A percentile compares a stretch with the other conserved stretches of the same genome.
These are phyloP conservation scores for Fopius arisanus DNA, from an alignment of 1,140 invertebrate species.

Conservation along the genomic window DNA sequence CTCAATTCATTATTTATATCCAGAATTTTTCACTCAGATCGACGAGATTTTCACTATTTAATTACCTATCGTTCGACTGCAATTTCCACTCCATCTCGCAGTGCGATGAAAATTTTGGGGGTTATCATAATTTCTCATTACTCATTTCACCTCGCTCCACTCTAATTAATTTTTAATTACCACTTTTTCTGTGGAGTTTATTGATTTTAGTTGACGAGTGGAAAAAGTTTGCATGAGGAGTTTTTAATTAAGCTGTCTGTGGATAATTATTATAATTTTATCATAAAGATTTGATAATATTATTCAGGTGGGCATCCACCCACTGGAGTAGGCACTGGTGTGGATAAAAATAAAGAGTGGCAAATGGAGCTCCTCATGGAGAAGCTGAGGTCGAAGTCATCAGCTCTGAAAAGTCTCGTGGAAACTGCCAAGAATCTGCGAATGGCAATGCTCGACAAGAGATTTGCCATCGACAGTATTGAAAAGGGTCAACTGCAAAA, in stretches of 20 bases:
- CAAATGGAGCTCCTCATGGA: conserved; percentile 88
- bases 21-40: no score
- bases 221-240: background rate
- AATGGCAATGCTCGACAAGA: conserved; percentile 84
- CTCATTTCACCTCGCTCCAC: background rate
- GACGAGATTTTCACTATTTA: no score
- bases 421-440: conserved; percentile 87
- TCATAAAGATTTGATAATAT: conserved; percentile 17
- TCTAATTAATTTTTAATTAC: background rate
- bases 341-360: conserved; percentile 74
- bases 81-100: background rate
- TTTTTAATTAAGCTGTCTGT: no score
- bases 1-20: no score
- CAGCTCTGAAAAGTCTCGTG: conserved; percentile 76
- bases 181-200: background rate
- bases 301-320: conserved; percentile 51
- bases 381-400: conserved; percentile 81
- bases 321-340: conserved; percentile 42
- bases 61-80: no score
- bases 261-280: no score
- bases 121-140: background rate
- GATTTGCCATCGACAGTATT: conserved; percentile 80
- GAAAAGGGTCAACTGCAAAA: conserved; percentile 87
- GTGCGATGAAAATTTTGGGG: background rate
- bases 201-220: background rate